phyloP scores from a whole-genome alignment of 1,140 invertebrate species.

The Drosophila setifemur region DNA sequence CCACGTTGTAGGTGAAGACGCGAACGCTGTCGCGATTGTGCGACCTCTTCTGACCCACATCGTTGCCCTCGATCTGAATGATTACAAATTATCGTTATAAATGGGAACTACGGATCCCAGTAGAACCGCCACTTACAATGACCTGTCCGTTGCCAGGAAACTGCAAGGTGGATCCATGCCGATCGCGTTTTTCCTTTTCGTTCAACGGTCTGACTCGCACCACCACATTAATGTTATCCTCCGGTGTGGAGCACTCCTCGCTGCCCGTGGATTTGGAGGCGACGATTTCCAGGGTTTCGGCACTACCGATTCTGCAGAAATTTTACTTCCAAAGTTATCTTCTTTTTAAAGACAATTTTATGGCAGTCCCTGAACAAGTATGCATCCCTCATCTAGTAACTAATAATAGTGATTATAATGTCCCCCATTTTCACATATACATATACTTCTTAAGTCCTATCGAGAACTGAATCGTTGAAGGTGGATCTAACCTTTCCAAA shows the following conservation, averaged over 20 bases:
- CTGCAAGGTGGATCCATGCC: slow-evolving; percentile 86
- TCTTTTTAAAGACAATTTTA: neutral
- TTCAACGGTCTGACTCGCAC: slow-evolving; percentile 89
- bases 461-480: no score
- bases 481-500: no score
- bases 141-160: slow-evolving; percentile 92
- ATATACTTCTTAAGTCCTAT: no score
- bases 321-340: neutral
- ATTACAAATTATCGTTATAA: neutral
- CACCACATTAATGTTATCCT: slow-evolving; percentile 92
- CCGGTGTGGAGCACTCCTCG: slow-evolving; percentile 83
- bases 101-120: neutral
- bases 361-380: neutral
- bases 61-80: slow-evolving; percentile 82
- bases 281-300: slow-evolving; percentile 78
- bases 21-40: slow-evolving; percentile 86
- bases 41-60: slow-evolving; percentile 74
- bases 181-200: slow-evolving; percentile 86
- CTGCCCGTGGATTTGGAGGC: slow-evolving; percentile 78
- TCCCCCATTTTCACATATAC: no score
- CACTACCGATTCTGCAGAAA: slow-evolving; percentile 71
- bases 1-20: slow-evolving; percentile 93
- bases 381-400: no score
- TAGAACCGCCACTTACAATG: slow-evolving; percentile 83
- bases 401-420: no score